phyloP scores from a whole-genome alignment of 2,888 invertebrate species.

The Metacarcinus magister region DNA sequence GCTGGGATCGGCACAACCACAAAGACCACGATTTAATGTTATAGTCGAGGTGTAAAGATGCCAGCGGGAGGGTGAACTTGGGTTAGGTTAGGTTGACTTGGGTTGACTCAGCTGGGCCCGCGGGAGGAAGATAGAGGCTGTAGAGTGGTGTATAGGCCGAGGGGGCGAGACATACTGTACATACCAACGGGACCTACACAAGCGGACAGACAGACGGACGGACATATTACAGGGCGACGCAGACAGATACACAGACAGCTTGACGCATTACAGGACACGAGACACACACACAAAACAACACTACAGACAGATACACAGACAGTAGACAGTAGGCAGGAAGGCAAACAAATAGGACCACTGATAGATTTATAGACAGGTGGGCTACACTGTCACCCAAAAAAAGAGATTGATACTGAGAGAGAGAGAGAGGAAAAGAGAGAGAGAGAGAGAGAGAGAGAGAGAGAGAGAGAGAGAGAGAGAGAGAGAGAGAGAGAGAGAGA shows the following conservation, averaged over 20 bases:
- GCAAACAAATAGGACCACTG: too few species aligned
- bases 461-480: constrained; percentile 40
- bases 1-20: constrained; percentile 26
- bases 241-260: background rate
- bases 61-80: background rate
- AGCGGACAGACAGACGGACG: background rate
- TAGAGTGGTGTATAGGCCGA: background rate
- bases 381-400: background rate
- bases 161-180: background rate
- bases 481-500: constrained; percentile 44
- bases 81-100: too few species aligned
- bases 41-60: constrained; percentile 8
- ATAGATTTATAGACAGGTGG: too few species aligned
- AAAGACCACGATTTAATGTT: background rate
- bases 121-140: background rate
- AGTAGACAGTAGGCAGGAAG: background rate
- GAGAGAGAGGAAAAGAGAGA: too few species aligned
- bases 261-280: background rate
- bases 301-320: background rate
- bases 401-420: background rate
- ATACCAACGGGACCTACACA: background rate
- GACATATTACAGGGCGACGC: too few species aligned
- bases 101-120: background rate
- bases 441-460: background rate
- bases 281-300: background rate